Base-by-base conservation (phyloP, 2,888 invertebrate species). In the Andrena camellia region DNA sequence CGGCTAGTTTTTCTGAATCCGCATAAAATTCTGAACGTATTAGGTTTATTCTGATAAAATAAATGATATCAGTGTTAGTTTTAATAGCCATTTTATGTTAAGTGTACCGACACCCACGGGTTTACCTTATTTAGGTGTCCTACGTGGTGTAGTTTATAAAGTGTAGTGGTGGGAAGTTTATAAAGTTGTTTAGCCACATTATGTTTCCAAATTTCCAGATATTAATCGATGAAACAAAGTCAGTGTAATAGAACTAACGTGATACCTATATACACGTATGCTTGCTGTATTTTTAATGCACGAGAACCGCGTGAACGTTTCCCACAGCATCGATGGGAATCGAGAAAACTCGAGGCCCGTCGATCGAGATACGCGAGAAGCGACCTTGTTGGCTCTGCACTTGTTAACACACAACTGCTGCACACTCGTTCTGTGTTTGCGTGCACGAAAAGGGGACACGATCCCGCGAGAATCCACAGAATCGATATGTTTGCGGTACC, bases 341-440 rank as follows among this genome's bases (percentile, higher is more conserved):
- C 33, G n/a, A 31, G 69, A 50, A 70, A 70, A 73, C 62, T 20
- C n/a, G 42, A 10, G 33, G 54, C 66, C 48, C 35, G 23, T 68
- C 54, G 42, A 50, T 69, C 31, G 64, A 50, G 59, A 35, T 42
- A 54, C 42, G 26, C 29, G 33, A 31, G 57, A 62, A 50, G 5
- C 63, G 74, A 70, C 83, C 81, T 83, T 81, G 81, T 35, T 54
- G 20, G 8, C 4, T 35, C n/a, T 80, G 67, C 81, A 81, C 77
- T 83, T 83, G 83, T 81, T 77, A 72, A 81, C 33, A 83, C 77
- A 83, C 67, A 63, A 54, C 13, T 33, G 72, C 54, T 72, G 64
- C 60, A 52, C 71, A 73, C 35, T 54, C 62, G 42, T 52, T 10
- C 57, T 57, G 50, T 78, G 77, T 81, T 81, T 78, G 81, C 63